Evolutionary conservation across 2,113 vertebrate species (phyloP).

Genomic region (Gopherus flavomarginatus): DNA sequence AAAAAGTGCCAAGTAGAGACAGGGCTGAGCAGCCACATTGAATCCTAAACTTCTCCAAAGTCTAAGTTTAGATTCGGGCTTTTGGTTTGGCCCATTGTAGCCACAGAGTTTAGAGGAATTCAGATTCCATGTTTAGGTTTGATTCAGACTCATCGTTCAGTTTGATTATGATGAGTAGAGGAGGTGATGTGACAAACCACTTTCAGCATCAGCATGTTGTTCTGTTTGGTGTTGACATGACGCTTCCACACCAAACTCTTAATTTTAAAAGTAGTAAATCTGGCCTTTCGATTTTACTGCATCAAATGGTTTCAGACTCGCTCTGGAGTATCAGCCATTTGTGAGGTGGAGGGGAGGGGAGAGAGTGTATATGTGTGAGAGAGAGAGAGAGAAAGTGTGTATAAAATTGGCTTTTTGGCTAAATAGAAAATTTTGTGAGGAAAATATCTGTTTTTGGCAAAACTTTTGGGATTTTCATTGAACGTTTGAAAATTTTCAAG

Average conservation of each 20-base stretch:
- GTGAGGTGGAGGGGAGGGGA: no score
- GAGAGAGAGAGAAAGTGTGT: background rate
- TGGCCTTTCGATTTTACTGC: background rate
- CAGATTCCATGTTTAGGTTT: background rate
- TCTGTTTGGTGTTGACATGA: background rate
- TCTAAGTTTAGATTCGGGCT: background rate
- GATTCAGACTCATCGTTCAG: background rate
- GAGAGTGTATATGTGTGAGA: no score
- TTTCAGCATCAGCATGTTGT: background rate
- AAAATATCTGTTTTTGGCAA: background rate
- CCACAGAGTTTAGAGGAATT: background rate
- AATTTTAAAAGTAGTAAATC: accelerated
- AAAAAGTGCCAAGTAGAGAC: background rate
- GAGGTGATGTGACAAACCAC: background rate
- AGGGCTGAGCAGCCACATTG: background rate
- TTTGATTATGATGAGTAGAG: background rate
- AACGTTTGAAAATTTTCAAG: background rate
- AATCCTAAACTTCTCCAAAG: background rate
- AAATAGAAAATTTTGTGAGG: background rate
- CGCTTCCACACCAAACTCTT: background rate
- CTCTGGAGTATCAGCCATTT: no score
- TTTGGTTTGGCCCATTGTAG: background rate
- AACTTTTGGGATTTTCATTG: background rate
- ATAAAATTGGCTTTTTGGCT: background rate
- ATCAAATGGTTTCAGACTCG: background rate